Conservation (phyloP, 2,888 invertebrate genomes). For the Stenoptilia bipunctidactyla region DNA sequence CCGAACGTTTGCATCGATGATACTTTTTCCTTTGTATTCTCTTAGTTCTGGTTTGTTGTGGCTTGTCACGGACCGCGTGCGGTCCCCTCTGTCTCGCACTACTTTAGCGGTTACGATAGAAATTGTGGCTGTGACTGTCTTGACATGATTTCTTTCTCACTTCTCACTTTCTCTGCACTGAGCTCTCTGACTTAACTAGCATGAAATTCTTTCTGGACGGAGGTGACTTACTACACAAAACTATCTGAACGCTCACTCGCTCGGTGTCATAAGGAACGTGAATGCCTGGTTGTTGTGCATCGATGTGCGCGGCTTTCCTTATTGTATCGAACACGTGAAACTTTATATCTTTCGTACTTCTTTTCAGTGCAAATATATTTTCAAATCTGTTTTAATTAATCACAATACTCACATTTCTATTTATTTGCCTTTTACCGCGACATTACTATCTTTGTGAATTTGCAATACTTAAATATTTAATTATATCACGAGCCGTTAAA, state of each 20-base stretch:
- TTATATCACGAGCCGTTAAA: no score
- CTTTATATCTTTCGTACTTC: constrained; percentile 27
- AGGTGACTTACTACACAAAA: constrained; percentile 83
- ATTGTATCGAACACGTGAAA: constrained; percentile 39
- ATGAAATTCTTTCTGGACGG: constrained; percentile 42
- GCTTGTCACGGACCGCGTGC: constrained; percentile 30
- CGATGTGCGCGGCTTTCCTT: constrained; percentile 49
- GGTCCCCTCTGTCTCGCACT: constrained; percentile 19
- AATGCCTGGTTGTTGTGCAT: constrained; percentile 42
- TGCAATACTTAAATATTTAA: neutral
- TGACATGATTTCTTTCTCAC: constrained; percentile 31
- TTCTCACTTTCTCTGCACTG: constrained; percentile 35
- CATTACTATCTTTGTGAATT: constrained; percentile 6
- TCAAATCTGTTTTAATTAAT: constrained; percentile 22
- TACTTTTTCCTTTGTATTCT: constrained; percentile 29
- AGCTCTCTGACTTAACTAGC: constrained; percentile 28
- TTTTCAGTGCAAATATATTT: constrained; percentile 26
- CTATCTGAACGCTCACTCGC: constrained; percentile 43
- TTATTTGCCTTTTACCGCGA: constrained; percentile 41
- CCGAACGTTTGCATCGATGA: constrained; percentile 50
- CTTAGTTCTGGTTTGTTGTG: constrained; percentile 23
- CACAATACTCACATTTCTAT: constrained; percentile 43
- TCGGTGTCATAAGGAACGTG: neutral
- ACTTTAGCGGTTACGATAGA: constrained; percentile 43
- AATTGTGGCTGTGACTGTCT: constrained; percentile 66